Base-by-base conservation (phyloP, 2,888 invertebrate genomes). In the Acrobasis consociella region DNA sequence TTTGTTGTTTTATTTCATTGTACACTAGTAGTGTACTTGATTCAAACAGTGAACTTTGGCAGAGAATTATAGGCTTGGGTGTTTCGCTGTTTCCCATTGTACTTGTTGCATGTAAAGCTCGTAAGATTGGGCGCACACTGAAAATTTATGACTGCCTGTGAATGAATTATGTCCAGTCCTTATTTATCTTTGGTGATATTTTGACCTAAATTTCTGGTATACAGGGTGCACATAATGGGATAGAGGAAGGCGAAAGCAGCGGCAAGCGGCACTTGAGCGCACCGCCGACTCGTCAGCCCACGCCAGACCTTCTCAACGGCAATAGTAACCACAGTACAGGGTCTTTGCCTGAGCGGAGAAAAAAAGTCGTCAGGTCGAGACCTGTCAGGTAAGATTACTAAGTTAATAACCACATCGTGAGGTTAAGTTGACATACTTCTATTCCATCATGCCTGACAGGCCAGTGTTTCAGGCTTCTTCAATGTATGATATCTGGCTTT, bases 321-420 rank as follows among this genome's bases (percentile, higher is more conserved):
- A 91, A 92, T 77, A 91, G 91, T 77, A 92, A 92, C 79, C 91
- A 91, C 74, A 92, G 92, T 75, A 91, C 91, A 42, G 86, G 73
- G 63, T 91, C 92, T 58, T 75, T 92, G 74, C 92, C 92, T 22
- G 92, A 91, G 76, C 83, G 91, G n/a, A 77, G 91, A 60, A 74
- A 90, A 67, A 91, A 90, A 68, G 86, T 89, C 64, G 80, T 89
- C 10, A 70, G 91, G 0, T 77, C 84, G 16, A 73, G 90, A n/a
- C 77, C 87, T n/a, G 83, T 78, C 69, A 85, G 89, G 85, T 89
- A 76, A 2, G 39, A 7, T 42, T 10, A 11, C 56, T 9, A n/a
- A 42, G 13, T 42, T 11, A 42, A 31, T 31, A 31, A 31, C 31
- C 31, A 31, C 8, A 31, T 31, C 7, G 31, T 31, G 5, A 31